phyloP scores from a whole-genome alignment of 2,113 vertebrate species.

The Hyaena hyaena region DNA sequence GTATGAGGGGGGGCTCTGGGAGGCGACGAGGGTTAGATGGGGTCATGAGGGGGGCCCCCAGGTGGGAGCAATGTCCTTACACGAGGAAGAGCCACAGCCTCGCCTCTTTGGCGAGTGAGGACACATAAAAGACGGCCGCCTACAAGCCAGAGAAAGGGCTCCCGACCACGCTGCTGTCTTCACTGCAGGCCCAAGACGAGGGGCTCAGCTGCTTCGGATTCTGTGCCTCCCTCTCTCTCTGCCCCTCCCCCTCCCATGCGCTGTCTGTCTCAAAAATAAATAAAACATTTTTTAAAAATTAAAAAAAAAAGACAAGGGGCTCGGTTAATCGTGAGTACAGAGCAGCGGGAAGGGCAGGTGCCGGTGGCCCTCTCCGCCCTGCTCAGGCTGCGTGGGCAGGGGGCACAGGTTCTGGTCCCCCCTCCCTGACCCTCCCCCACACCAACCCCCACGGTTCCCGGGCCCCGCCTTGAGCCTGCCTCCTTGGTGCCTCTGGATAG shows the following conservation, averaged over 20 bases:
- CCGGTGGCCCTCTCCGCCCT: neutral
- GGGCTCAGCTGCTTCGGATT: neutral
- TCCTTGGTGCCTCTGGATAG: neutral
- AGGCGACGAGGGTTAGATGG: neutral
- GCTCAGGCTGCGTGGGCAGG: neutral
- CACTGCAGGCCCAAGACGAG: too few species aligned
- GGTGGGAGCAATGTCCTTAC: neutral
- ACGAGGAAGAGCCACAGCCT: neutral
- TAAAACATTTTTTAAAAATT: too few species aligned
- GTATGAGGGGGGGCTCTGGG: neutral
- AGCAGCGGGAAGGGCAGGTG: neutral
- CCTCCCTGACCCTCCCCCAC: neutral
- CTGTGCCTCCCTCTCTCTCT: too few species aligned
- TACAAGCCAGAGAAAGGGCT: neutral
- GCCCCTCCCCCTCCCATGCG: too few species aligned
- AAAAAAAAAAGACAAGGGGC: neutral
- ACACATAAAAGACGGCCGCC: neutral
- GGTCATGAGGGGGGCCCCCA: neutral
- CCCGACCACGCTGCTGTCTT: neutral
- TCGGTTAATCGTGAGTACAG: rapidly evolving
- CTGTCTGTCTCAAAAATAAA: too few species aligned
- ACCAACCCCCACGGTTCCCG: neutral
- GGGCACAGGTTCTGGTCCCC: neutral
- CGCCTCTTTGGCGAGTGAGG: neutral
- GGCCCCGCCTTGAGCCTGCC: neutral